A percentile compares a stretch with the other conserved stretches of the same genome.
Evolutionary conservation across 2,888 invertebrate species (phyloP).

Genomic region (Trichopria drosophilae): DNA sequence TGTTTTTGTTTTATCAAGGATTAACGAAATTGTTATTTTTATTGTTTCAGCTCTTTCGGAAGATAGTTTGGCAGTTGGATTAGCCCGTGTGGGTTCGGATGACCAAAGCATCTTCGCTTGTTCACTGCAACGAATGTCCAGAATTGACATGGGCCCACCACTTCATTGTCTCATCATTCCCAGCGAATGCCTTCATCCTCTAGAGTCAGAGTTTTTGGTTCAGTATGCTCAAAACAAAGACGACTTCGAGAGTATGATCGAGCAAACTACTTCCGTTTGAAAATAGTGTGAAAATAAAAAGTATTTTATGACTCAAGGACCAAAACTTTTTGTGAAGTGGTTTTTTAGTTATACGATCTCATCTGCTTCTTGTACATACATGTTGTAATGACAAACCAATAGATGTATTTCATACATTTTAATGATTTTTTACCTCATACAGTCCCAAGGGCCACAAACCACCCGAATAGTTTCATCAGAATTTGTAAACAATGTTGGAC

Average conservation of each 20-base stretch:
- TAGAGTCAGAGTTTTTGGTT: slow-evolving; percentile 85
- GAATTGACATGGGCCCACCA: slow-evolving; percentile 79
- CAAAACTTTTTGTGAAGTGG: too few relatives aligned
- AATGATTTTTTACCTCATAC: too few relatives aligned
- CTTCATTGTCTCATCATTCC: slow-evolving; percentile 93
- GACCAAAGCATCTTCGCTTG: slow-evolving; percentile 78
- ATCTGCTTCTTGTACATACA: too few relatives aligned
- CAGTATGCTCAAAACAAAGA: slow-evolving; percentile 59
- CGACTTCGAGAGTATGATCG: slow-evolving; percentile 30
- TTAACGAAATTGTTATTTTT: slow-evolving; percentile 4
- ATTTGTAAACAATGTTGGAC: too few relatives aligned
- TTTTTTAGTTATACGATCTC: too few relatives aligned
- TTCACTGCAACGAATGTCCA: slow-evolving; percentile 73
- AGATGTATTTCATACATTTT: too few relatives aligned
- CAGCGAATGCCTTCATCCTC: slow-evolving; percentile 80
- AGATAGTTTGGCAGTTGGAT: slow-evolving; percentile 76
- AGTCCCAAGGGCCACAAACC: too few relatives aligned
- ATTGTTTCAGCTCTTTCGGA: slow-evolving; percentile 57
- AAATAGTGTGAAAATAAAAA: too few relatives aligned
- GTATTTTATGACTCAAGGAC: too few relatives aligned
- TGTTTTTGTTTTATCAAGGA: too few relatives aligned
- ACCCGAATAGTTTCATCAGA: too few relatives aligned
- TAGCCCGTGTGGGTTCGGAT: slow-evolving; percentile 88
- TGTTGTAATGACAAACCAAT: too few relatives aligned
- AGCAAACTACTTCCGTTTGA: not conserved